Percentiles rank a stretch among this genome's conserved stretches.
phyloP scores from a whole-genome alignment of 2,888 invertebrate species.

The Syrista parreyssii region DNA sequence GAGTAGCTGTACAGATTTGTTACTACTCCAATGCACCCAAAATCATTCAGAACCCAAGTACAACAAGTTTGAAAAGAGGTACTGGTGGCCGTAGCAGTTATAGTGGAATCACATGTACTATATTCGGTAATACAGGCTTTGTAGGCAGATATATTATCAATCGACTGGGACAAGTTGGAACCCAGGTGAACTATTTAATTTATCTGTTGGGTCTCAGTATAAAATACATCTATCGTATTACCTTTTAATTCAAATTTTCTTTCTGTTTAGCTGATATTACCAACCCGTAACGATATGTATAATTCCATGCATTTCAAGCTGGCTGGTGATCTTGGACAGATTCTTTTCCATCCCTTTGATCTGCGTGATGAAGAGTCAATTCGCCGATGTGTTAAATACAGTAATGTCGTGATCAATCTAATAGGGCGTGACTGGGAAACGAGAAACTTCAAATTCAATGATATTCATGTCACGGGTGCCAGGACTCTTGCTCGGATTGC shows the following conservation, averaged over 20 bases:
- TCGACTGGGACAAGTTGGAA: slow-evolving; percentile 87
- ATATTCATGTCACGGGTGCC: slow-evolving; percentile 90
- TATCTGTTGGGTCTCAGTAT: not conserved
- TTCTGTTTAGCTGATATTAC: slow-evolving; percentile 83
- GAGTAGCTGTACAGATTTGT: slow-evolving; percentile 41
- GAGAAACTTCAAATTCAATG: slow-evolving; percentile 85
- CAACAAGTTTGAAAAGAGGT: slow-evolving; percentile 79
- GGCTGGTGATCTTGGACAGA: slow-evolving; percentile 94
- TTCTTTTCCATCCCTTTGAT: slow-evolving; percentile 88
- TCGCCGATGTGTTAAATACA: slow-evolving; percentile 87
- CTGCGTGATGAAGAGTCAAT: slow-evolving; percentile 89
- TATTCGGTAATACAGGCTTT: slow-evolving; percentile 93
- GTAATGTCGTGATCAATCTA: slow-evolving; percentile 96
- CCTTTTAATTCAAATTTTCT: slow-evolving; percentile 16
- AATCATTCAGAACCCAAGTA: slow-evolving; percentile 52
- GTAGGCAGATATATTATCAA: slow-evolving; percentile 90
- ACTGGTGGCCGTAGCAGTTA: slow-evolving; percentile 96
- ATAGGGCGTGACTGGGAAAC: slow-evolving; percentile 94
- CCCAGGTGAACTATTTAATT: slow-evolving; percentile 69
- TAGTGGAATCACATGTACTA: slow-evolving; percentile 97
- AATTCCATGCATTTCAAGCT: slow-evolving; percentile 83
- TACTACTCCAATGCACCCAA: slow-evolving; percentile 44
- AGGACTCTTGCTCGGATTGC: slow-evolving; percentile 82
- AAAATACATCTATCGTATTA: not conserved
- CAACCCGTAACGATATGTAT: slow-evolving; percentile 90